These are phyloP conservation scores for Gisinianus flammeolus DNA, from an alignment of 2,888 invertebrate genomes.

Conservation along the genomic window DNA sequence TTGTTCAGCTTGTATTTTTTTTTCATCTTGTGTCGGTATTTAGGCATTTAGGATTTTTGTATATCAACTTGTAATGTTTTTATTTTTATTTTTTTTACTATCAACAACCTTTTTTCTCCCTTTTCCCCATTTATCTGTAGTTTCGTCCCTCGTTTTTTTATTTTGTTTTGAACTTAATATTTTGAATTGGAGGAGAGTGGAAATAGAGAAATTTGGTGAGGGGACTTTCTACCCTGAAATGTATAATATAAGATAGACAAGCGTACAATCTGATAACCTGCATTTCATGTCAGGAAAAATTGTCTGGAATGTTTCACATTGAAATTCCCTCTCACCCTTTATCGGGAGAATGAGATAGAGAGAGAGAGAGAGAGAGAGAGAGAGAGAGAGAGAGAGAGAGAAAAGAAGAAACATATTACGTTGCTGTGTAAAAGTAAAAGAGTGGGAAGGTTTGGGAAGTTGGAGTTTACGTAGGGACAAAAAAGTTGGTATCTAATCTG, in stretches of 20 bases:
- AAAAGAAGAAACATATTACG: constrained; percentile 1
- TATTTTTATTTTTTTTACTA: no score
- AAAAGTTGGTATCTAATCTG: not conserved
- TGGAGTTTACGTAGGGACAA: not conserved
- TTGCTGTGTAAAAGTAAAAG: not conserved
- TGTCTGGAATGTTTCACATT: constrained; percentile 40
- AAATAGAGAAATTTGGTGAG: not conserved
- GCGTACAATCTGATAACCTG: constrained; percentile 27
- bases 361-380: not conserved
- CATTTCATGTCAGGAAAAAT: constrained; percentile 41
- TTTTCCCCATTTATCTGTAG: not conserved
- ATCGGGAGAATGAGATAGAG: not conserved
- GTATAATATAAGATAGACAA: constrained; percentile 5
- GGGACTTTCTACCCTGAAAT: not conserved
- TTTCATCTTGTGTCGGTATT: no score
- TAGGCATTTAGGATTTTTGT: no score
- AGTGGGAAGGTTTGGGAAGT: not conserved
- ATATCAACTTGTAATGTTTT: no score
- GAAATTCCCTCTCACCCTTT: constrained; percentile 33
- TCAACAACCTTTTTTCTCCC: not conserved
- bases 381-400: not conserved
- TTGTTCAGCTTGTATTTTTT: not conserved
- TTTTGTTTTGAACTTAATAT: not conserved
- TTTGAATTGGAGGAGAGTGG: not conserved
- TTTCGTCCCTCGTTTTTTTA: not conserved